Conservation (phyloP, 2,888 invertebrate species). For the Hybos culiciformis region DNA sequence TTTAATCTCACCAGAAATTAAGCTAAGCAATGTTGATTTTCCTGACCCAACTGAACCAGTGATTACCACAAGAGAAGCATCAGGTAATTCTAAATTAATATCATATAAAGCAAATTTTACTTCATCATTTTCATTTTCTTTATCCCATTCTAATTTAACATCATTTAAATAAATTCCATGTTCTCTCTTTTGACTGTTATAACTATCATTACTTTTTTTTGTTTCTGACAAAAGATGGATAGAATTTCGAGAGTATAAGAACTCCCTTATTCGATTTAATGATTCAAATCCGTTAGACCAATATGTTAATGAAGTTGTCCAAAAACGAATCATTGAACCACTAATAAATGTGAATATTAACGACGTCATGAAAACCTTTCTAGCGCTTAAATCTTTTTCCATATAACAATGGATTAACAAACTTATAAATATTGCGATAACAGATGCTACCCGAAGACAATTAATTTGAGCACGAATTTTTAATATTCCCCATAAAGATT, state of each 20-base stretch:
- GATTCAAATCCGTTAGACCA: constrained; percentile 65
- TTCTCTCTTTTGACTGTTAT: constrained; percentile 19
- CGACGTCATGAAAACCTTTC: constrained; percentile 64
- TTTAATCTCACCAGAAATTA: constrained; percentile 57
- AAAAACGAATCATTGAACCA: constrained; percentile 63
- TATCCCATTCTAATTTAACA: constrained; percentile 5
- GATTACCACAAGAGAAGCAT: constrained; percentile 39
- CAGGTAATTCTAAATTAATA: constrained; percentile 38
- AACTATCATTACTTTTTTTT: constrained; percentile 16
- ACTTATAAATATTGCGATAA: constrained; percentile 63
- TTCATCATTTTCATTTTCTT: constrained; percentile 15
- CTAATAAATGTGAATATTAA: constrained; percentile 70
- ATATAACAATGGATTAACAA: constrained; percentile 53
- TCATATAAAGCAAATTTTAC: constrained; percentile 24
- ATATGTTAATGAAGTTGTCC: constrained; percentile 64
- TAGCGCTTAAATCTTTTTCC: constrained; percentile 54
- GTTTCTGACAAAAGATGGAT: constrained; percentile 19
- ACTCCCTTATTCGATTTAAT: constrained; percentile 53
- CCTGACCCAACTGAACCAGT: constrained; percentile 66
- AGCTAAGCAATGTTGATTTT: constrained; percentile 57
- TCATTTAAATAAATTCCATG: constrained; percentile 14
- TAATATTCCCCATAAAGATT: constrained; percentile 49
- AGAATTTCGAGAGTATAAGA: no score
- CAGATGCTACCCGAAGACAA: constrained; percentile 62
- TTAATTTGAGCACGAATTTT: constrained; percentile 54